Percentiles rank a stretch among this genome's conserved stretches.
These are phyloP conservation scores for Protodeltote pygarga DNA, from an alignment of 2,888 invertebrate genomes.

Conservation along the genomic window DNA sequence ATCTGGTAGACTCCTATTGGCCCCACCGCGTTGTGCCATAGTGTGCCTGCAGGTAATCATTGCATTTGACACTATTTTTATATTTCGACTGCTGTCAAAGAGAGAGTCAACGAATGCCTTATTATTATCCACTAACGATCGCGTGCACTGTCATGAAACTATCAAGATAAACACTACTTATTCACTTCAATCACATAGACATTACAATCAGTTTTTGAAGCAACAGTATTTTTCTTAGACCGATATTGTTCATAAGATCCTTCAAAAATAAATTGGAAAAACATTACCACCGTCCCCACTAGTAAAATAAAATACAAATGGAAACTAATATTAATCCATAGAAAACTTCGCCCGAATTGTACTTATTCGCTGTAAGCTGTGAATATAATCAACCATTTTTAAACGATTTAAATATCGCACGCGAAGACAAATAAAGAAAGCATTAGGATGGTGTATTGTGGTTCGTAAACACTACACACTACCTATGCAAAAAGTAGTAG, in stretches of 20 bases:
- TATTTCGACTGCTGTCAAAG: conserved; percentile 10
- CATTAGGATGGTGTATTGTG: background rate
- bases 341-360: conserved; percentile 16
- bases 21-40: too few relatives aligned
- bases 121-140: conserved; percentile 29
- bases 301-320: too few relatives aligned
- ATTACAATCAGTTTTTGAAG: too few relatives aligned
- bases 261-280: too few relatives aligned
- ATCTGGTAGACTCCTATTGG: too few relatives aligned
- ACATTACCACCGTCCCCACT: too few relatives aligned
- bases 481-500: background rate
- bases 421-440: conserved; percentile 3
- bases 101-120: conserved; percentile 21
- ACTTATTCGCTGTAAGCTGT: conserved; percentile 9
- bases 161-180: conserved; percentile 23
- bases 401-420: conserved; percentile 4
- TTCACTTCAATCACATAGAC: conserved; percentile 11
- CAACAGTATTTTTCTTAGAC: too few relatives aligned
- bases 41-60: too few relatives aligned
- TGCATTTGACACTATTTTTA: too few relatives aligned
- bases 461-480: too few relatives aligned
- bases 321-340: conserved; percentile 9
- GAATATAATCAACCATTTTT: conserved; percentile 10
- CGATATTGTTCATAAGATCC: too few relatives aligned
- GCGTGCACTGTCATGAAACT: conserved; percentile 18